phyloP scores from a whole-genome alignment of 2,888 invertebrate genomes.

The Danaus chrysippus region DNA sequence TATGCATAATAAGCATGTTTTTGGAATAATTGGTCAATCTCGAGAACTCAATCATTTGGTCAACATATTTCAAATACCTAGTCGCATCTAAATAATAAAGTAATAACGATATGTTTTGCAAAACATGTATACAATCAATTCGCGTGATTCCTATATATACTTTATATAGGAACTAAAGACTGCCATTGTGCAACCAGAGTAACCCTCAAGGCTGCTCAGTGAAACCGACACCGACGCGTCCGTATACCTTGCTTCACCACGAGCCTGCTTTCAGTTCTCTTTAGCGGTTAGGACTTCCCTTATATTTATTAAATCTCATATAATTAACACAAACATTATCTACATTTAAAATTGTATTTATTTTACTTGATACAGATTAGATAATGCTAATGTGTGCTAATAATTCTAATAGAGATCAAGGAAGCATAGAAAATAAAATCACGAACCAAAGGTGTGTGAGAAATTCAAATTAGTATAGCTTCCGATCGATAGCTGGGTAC shows the following conservation, averaged over 20 bases:
- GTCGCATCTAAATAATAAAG: no score
- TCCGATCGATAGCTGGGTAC: slow-evolving; percentile 58
- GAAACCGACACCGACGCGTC: slow-evolving; percentile 58
- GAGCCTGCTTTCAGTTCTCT: slow-evolving; percentile 42
- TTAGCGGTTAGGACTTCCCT: slow-evolving; percentile 28
- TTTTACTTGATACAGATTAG: not conserved
- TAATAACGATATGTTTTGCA: no score
- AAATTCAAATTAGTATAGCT: slow-evolving; percentile 71
- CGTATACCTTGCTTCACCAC: slow-evolving; percentile 52
- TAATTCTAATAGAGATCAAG: slow-evolving; percentile 50
- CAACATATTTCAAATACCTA: no score
- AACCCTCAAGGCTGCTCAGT: slow-evolving; percentile 57
- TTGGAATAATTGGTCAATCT: slow-evolving; percentile 41
- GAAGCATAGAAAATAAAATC: slow-evolving; percentile 48
- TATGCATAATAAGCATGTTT: slow-evolving; percentile 63
- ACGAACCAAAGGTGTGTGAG: slow-evolving; percentile 58
- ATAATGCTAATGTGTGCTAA: slow-evolving; percentile 11
- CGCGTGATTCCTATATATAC: slow-evolving; percentile 10
- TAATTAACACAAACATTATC: not conserved
- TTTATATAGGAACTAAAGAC: slow-evolving; percentile 22
- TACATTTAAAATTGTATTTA: not conserved
- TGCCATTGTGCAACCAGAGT: slow-evolving; percentile 48
- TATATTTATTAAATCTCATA: slow-evolving; percentile 5
- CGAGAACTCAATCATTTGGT: no score
- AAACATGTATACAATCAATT: slow-evolving; percentile 23